phyloP scores from a whole-genome alignment of 2,113 vertebrate species.

The Serilophus lunatus region DNA sequence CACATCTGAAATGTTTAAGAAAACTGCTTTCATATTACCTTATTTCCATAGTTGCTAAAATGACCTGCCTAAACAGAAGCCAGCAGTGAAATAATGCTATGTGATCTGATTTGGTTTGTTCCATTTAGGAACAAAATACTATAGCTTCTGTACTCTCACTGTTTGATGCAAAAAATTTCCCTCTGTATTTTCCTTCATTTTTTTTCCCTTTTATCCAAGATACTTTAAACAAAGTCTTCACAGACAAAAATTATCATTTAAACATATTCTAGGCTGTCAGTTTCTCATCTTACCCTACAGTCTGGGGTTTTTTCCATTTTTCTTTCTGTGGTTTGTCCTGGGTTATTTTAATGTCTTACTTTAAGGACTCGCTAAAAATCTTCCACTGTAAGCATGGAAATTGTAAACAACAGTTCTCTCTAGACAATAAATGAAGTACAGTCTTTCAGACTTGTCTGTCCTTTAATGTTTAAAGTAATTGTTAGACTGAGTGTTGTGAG shows the following conservation, averaged over 20 bases:
- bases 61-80: neutral
- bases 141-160: neutral
- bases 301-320: neutral
- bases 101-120: neutral
- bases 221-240: neutral
- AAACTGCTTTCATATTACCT: neutral
- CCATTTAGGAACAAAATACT: neutral
- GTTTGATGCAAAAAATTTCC: neutral
- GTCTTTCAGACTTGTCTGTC: conserved; percentile 76
- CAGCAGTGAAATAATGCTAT: neutral
- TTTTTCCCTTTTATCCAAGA: neutral
- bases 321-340: neutral
- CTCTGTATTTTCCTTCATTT: neutral
- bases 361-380: neutral
- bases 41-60: neutral
- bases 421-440: conserved; percentile 76
- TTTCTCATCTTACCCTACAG: neutral
- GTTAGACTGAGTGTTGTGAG: conserved; percentile 62
- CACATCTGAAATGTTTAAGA: neutral
- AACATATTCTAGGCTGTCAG: neutral
- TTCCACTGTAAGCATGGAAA: neutral
- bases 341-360: neutral
- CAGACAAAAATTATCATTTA: neutral
- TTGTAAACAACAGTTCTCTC: conserved; percentile 73
- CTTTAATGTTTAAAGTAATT: conserved; percentile 74